Base-by-base conservation (phyloP, 2,797 vertebrate genomes). In the Sebastes cheni region DNA sequence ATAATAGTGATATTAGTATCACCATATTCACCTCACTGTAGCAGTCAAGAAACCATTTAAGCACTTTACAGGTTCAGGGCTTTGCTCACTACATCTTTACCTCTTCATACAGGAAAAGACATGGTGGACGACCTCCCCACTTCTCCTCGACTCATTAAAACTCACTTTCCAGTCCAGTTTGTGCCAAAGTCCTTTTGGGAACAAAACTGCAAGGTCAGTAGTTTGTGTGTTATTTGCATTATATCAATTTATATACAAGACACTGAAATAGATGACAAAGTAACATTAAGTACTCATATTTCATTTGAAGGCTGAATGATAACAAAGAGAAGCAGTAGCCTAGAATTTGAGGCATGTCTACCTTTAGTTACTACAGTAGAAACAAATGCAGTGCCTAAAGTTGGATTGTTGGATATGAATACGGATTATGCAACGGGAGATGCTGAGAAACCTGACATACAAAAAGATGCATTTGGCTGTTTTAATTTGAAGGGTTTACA, bases 171-270 rank as follows among this genome's bases (percentile, higher is more conserved):
- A 18, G 70, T 93, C 39, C 90, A 94, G 62, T 86, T 95, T 42
- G 64, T 94, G 32, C 93, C 93, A 50, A 90, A 90, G 36, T 92
- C 89, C 2, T 93, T 95, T 75, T 94, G 90, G 90, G 90, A 94
- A 3, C 67, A 94, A 27, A 94, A 94, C 72, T 88, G 71, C 82
- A 92, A 11, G 90, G 93, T 94, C n/a, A 72, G 67, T 50, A 25
- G 36, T 46, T 64, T 58, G 7, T 58, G 25, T 65, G 12, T 16
- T 79, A 56, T 22, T 42, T 68, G 27, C 25, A 30, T 12, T 18
- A n/a, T 8, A 52, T 46, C 4, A 18, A 5, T 42, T 50, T 36
- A 29, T 54, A 39, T 22, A 59, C 12, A 50, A 29, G 6, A 58
- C 20, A 5, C 25, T 34, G 14, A 22, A 23, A 64, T 20, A 62